A percentile compares a stretch with the other conserved stretches of the same genome.
Evolutionary conservation across 64 coral and sea anemone genomes (phyloP).

Genomic region (Montipora capricornis): DNA sequence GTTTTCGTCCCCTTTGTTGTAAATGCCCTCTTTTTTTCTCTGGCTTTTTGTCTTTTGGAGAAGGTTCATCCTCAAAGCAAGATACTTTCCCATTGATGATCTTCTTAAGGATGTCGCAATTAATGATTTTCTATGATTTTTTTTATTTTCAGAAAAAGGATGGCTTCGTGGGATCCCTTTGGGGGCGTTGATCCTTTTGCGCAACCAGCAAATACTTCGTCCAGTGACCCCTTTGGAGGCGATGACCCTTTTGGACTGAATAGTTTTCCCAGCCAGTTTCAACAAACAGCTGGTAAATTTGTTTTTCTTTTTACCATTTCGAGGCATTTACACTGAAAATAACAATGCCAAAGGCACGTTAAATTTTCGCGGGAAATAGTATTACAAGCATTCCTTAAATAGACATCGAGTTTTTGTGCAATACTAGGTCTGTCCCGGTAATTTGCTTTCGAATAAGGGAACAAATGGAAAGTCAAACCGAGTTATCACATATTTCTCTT

Average conservation of each 20-base stretch:
- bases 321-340: neutral
- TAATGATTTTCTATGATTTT: neutral
- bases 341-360: too few relatives aligned
- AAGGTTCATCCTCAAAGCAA: neutral
- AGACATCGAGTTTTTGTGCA: too few relatives aligned
- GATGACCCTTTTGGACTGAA: neutral
- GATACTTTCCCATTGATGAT: neutral
- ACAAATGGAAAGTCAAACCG: too few relatives aligned
- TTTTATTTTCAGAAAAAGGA: neutral
- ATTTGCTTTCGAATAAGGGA: too few relatives aligned
- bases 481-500: too few relatives aligned
- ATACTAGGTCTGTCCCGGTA: too few relatives aligned
- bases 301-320: neutral
- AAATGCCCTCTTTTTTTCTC: neutral
- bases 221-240: neutral
- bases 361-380: neutral
- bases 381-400: neutral
- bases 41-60: neutral
- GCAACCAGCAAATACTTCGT: neutral
- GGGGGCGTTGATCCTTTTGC: neutral
- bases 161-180: slow-evolving; percentile 17
- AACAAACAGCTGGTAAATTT: neutral
- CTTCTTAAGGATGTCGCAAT: too few relatives aligned
- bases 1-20: neutral
- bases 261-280: neutral